phyloP scores from a whole-genome alignment of 2,113 vertebrate species.

The Oncorhynchus keta region DNA sequence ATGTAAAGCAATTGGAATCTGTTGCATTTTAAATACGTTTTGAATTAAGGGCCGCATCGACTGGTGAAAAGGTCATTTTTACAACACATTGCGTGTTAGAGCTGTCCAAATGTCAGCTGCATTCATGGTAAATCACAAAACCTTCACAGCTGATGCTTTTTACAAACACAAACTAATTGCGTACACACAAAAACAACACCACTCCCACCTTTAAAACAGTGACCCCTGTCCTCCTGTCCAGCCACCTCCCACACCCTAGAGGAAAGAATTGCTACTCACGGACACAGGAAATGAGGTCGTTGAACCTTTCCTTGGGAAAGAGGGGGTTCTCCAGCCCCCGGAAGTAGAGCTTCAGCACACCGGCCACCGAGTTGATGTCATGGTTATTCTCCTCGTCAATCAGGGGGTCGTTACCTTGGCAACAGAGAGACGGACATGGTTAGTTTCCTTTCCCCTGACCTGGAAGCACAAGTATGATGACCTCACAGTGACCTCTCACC shows the following conservation, averaged over 20 bases:
- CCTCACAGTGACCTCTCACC: slow-evolving; percentile 66
- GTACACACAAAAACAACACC: not conserved
- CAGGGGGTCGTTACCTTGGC: slow-evolving; percentile 92
- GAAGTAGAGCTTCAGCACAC: slow-evolving; percentile 97
- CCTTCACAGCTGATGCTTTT: not conserved
- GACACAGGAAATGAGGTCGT: slow-evolving; percentile 95
- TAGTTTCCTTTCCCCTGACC: not conserved
- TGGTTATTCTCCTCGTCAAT: slow-evolving; percentile 96
- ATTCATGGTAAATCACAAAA: not conserved
- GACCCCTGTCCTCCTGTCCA: not conserved
- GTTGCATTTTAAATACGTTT: not conserved
- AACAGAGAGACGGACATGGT: slow-evolving; percentile 34
- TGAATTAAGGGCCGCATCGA: not conserved
- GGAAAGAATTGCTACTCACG: slow-evolving; percentile 79
- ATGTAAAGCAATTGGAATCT: not conserved
- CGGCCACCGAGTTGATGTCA: slow-evolving; percentile 97
- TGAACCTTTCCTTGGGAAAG: slow-evolving; percentile 97
- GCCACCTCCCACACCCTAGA: slow-evolving; percentile 1
- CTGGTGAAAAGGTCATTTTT: not conserved
- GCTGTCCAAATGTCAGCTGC: slow-evolving; percentile 1
- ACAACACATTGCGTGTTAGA: not conserved
- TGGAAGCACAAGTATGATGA: not conserved
- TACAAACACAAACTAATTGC: not conserved
- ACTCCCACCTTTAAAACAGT: not conserved
- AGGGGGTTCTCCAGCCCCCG: slow-evolving; percentile 95